Base-by-base conservation (phyloP, 1,140 invertebrate species). In the Littorina saxatilis region DNA sequence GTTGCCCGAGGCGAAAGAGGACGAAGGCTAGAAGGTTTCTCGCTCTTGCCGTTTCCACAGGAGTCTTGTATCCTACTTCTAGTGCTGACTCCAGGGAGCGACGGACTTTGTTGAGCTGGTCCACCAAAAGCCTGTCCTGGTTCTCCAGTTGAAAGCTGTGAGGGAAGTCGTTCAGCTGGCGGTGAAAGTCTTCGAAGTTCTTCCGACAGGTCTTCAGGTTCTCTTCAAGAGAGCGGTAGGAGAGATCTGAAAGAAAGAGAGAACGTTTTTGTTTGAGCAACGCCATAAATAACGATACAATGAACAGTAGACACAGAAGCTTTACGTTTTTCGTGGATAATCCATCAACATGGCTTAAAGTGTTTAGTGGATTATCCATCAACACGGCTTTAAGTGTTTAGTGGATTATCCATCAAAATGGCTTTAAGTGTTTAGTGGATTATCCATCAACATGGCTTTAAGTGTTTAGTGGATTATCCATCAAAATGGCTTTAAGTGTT, bases 11-110 rank as follows among this genome's bases (percentile, higher is more conserved):
- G 35, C 1, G 4, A 39, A 76, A 76, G 32, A 58, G 55, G 50
- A 52, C 20, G 74, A 37, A 76, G 17, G 74, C 50, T 2, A 76
- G 74, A 13, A 58, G 32, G 32, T 76, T 76, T 11, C 7, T 55
- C 9, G 74, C 74, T 20, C 74, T 11, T 15, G 74, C 74, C 9
- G 74, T 76, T n/a, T 76, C 74, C 50, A 76, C 17, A 1, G 29
- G 2, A 32, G 74, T 76, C 29, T 32, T 1, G 32, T 39, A 76
- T 11, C 74, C 74, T 37, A 76, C 74, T 1, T 27, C 23, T 32
- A 76, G 52, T 23, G 52, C 74, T 4, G 47, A 35, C 43, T 39
- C 27, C 74, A 76, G 55, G 23, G 43, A 13, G 20, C 50, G 23
- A 17, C 23, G n/a, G 11, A 76, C 23, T 13, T 55, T 15, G 0